phyloP scores from a whole-genome alignment of 37 sponge, comb jelly and placozoan genomes.

The Diacarnus erythraeanus region DNA sequence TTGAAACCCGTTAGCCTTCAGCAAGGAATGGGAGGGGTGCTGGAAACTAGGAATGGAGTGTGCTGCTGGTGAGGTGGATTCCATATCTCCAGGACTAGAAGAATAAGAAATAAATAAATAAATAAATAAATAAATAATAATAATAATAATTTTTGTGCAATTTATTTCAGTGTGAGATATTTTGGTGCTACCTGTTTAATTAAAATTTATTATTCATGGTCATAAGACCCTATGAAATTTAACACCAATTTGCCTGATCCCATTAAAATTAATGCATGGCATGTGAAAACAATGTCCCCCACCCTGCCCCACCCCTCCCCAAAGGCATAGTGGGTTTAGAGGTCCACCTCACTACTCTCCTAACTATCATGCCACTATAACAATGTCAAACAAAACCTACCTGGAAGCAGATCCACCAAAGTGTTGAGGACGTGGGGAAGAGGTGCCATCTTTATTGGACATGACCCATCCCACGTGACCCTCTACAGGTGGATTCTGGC shows the following conservation, averaged over 20 bases:
- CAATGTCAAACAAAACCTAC: neutral
- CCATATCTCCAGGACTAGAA: constrained; percentile 27
- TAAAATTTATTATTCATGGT: no score
- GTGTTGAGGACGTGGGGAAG: neutral
- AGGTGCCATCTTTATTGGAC: constrained; percentile 25
- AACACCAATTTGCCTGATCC: no score
- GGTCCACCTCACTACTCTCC: no score
- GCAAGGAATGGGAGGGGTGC: constrained; percentile 96
- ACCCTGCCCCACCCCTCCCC: no score
- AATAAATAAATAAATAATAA: neutral
- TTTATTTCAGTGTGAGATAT: no score
- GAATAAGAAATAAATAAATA: neutral
- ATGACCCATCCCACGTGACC: constrained; percentile 96
- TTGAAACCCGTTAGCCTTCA: constrained; percentile 98
- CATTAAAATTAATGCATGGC: no score
- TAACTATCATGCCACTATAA: neutral
- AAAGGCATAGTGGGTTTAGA: no score
- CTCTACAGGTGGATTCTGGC: constrained; percentile 92
- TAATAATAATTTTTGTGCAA: neutral
- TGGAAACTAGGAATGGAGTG: constrained; percentile 96
- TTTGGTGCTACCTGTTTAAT: no score
- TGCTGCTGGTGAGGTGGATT: constrained; percentile 64
- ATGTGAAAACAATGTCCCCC: no score
- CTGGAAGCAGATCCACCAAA: constrained; percentile 6
- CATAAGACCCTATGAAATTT: no score